Evolutionary conservation across 2,888 invertebrate species (phyloP).

Genomic region (Sinodicranocentrus sp.): DNA sequence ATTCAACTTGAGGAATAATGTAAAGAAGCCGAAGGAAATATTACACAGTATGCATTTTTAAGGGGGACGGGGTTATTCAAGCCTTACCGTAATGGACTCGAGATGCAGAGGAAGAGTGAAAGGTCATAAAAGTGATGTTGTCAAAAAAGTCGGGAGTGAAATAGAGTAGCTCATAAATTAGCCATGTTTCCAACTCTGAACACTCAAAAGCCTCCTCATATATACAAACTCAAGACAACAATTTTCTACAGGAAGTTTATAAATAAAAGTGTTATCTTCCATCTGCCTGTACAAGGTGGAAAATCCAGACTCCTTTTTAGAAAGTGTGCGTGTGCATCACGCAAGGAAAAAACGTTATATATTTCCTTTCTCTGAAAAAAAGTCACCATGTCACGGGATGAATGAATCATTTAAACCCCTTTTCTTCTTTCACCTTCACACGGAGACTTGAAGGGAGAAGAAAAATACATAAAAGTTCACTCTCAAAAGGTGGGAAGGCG

Average conservation of each 20-base stretch:
- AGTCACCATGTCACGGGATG: slow-evolving; percentile 29
- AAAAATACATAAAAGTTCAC: not conserved
- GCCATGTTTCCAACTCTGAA: not conserved
- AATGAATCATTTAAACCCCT: slow-evolving; percentile 44
- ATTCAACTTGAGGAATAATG: no score
- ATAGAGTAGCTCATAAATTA: slow-evolving; percentile 23
- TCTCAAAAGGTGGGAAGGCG: no score
- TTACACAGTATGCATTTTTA: no score
- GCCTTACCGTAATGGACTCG: no score
- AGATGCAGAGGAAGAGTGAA: no score
- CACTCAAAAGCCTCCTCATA: no score
- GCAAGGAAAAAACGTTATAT: not conserved
- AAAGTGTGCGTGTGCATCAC: not conserved
- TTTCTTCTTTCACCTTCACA: not conserved
- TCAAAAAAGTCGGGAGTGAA: slow-evolving; percentile 6
- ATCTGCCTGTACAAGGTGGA: no score
- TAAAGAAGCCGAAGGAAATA: no score
- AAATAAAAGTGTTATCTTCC: slow-evolving; percentile 14
- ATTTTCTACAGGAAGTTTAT: not conserved
- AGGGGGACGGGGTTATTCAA: no score
- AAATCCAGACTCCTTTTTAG: no score
- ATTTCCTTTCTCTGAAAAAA: not conserved
- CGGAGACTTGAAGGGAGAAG: not conserved
- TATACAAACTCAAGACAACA: no score
- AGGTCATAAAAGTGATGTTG: not conserved